Evolutionary conservation across 2,113 vertebrate species (phyloP), one percentile per base, ranked within the genome.

Genomic region (Oxyura jamaicensis): DNA sequence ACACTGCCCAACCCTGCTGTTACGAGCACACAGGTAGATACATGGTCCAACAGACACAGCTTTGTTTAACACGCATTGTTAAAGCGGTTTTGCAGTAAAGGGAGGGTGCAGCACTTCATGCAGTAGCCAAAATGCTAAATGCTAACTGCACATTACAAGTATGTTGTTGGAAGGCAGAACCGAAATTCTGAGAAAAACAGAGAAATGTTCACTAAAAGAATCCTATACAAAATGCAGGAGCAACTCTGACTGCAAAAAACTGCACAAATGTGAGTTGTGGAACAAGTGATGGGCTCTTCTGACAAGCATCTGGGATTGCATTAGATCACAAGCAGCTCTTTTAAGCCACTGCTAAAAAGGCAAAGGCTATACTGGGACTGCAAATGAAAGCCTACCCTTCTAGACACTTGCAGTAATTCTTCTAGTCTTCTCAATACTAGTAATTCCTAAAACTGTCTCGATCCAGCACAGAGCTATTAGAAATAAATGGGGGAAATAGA

Each of bases 11-110:
- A 28, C 5, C 31, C 25, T 42, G 17, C 23, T 36, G 31, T 11
- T 44, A 41, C 23, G 42, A 53, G 14, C 0, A 0, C 42, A 46
- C 3, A 26, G 31, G 16, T 5, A 17, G 7, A 18, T 1, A 75
- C 7, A 18, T 26, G 26, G 26, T 55, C 6, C 42, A 48, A 41
- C 33, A 63, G 0, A 33, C 36, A 29, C 7, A 63, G 2, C 28
- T 28, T 10, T 33, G 46, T 59, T 68, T 68, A 63, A 58, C 36
- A 83, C 36, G 20, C 17, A 55, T 4, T 13, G 10, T 13, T 33
- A 3, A 3, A 74, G 23, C 26, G 20, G 25, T 80, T 92, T 56
- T 76, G 35, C 50, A 31, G 42, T 1, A 22, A 71, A 81, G 8
- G 26, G 76, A 62, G 14, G 19, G 33, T 31, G n/a, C 66, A 63